Conservation (phyloP, 2,113 vertebrate species). For the Phaethon lepturus region DNA sequence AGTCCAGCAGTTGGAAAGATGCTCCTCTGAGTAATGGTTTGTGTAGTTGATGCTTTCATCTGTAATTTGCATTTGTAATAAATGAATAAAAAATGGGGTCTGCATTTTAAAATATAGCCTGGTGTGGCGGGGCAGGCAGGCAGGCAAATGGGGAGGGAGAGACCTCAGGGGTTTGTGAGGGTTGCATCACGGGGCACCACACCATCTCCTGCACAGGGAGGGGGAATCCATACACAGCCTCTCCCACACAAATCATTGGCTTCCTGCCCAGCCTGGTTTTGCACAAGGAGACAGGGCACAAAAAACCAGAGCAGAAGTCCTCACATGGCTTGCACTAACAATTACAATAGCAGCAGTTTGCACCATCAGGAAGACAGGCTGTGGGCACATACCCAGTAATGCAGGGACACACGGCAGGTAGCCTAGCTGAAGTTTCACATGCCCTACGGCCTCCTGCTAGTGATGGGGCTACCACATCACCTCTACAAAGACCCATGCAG, state of each 20-base stretch:
- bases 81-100: constrained; percentile 76
- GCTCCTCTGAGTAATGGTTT: constrained; percentile 84
- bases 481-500: background rate
- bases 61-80: constrained; percentile 83
- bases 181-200: constrained; percentile 32
- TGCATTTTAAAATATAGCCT: constrained; percentile 62
- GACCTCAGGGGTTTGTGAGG: constrained; percentile 42
- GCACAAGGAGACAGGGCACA: background rate
- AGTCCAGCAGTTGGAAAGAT: constrained; percentile 80
- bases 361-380: background rate
- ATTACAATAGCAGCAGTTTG: background rate
- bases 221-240: background rate
- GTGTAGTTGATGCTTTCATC: constrained; percentile 81
- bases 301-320: background rate
- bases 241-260: background rate
- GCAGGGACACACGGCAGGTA: background rate
- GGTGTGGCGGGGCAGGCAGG: background rate
- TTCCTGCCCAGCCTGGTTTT: background rate
- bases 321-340: background rate
- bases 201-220: constrained; percentile 3
- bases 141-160: background rate
- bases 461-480: fast-evolving
- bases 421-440: background rate
- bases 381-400: fast-evolving
- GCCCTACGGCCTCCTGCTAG: background rate